Conservation (phyloP, 2,797 vertebrate genomes). For the Orestias chungarensis region DNA sequence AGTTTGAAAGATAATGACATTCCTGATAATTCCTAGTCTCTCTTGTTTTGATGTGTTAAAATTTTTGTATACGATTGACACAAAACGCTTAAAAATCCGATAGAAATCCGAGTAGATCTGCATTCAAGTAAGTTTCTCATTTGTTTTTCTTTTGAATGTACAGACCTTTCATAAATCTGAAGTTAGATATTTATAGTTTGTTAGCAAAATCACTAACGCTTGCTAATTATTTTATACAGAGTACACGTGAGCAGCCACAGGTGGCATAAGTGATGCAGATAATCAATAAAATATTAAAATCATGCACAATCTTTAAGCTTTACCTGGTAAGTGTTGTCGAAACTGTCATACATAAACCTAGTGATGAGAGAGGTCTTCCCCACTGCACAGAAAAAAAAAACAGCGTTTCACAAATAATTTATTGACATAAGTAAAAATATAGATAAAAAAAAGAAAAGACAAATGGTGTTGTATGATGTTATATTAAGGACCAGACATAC, state of each 20-base stretch:
- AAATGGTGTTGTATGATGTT: too few species aligned
- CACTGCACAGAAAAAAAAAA: constrained; percentile 78
- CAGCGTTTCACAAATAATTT: not conserved
- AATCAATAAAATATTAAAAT: not conserved
- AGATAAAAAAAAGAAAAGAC: not conserved
- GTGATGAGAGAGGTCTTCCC: constrained; percentile 96
- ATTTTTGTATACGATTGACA: too few species aligned
- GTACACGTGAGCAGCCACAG: too few species aligned
- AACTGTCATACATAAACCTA: constrained; percentile 97
- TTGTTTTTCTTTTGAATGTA: not conserved
- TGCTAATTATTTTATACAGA: too few species aligned
- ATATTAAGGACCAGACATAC: not conserved
- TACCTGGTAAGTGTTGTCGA: constrained; percentile 97
- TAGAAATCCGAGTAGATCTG: too few species aligned
- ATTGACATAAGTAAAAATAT: not conserved
- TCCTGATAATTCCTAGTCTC: too few species aligned
- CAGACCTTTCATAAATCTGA: not conserved
- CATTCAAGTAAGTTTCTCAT: not conserved
- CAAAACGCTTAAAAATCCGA: too few species aligned
- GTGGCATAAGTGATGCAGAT: not conserved
- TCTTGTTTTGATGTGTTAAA: too few species aligned
- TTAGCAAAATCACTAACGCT: not conserved
- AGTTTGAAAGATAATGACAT: too few species aligned
- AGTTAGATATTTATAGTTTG: not conserved
- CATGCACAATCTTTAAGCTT: not conserved